Percentiles rank a stretch among this genome's conserved stretches.
Evolutionary conservation across 2,888 invertebrate species (phyloP).

Genomic region (Ophion costatus): DNA sequence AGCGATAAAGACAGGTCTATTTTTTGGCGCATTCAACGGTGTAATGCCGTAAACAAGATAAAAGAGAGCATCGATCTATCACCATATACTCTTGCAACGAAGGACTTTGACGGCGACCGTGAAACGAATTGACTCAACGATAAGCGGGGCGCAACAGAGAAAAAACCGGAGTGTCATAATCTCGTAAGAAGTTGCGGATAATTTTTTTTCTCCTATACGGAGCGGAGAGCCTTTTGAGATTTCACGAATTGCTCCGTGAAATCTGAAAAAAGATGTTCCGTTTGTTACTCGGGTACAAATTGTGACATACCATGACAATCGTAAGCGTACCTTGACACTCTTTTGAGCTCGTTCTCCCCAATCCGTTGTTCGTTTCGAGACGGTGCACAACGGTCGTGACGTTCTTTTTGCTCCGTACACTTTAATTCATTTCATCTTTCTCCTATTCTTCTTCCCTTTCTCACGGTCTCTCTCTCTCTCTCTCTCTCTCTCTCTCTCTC

Average conservation of each 20-base stretch:
- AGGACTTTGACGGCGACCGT: slow-evolving; percentile 28
- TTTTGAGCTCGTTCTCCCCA: slow-evolving; percentile 61
- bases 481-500: slow-evolving; percentile 40
- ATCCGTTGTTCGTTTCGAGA: slow-evolving; percentile 46
- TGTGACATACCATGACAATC: slow-evolving; percentile 73
- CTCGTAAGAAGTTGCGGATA: neutral
- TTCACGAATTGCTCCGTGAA: slow-evolving; percentile 27
- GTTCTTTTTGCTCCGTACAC: slow-evolving; percentile 50
- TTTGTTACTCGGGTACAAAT: slow-evolving; percentile 67
- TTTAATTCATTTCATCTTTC: slow-evolving; percentile 69
- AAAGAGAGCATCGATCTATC: slow-evolving; percentile 12
- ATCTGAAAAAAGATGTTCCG: slow-evolving; percentile 59
- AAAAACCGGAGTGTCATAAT: neutral
- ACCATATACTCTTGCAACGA: neutral
- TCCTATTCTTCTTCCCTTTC: slow-evolving; percentile 68
- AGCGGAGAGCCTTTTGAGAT: slow-evolving; percentile 1
- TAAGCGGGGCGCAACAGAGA: neutral
- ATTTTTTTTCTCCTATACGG: neutral
- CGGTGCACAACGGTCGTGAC: slow-evolving; percentile 54
- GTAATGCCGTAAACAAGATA: neutral
- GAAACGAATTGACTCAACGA: slow-evolving; percentile 42
- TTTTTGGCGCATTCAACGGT: neutral
- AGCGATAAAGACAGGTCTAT: too few species aligned
- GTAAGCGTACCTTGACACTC: slow-evolving; percentile 80
- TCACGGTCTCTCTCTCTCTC: neutral